Evolutionary conservation across 2,888 invertebrate species (phyloP), one percentile per base, ranked within the genome.

Genomic region (Pseudococcus viburni): DNA sequence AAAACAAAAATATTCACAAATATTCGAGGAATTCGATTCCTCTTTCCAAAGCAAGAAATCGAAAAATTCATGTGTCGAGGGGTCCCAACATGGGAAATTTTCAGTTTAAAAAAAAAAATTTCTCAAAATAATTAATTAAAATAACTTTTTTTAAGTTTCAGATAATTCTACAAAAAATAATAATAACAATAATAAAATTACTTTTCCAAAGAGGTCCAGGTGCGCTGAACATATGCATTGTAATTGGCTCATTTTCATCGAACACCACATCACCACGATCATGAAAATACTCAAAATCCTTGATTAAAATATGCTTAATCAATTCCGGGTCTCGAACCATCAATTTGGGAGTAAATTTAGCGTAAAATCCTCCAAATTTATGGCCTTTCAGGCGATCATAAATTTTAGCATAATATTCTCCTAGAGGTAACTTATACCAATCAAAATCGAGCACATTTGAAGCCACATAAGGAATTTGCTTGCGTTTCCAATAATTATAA

Each of bases 181-280:
- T 15, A 55, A 55, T 15, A 17, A 6, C 2, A 51, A 51, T 17
- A 55, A 55, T 55, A 59, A 59, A 59, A 51, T 46, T 73, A 86
- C 86, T 51, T 86, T 26, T 86, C 86, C 86, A 86, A 22, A 86
- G 48, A 48, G 64, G n/a, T 17, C 73, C 86, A 17, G 86, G 86
- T 22, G 73, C 73, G 46, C 86, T 86, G 19, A 86, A 86, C 12
- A 86, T 39, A 86, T 86, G 86, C 42, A 22, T 86, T 6, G 86
- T 86, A 6, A 86, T 68, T 0, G 86, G 73, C 4, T 86, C 86
- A n/a, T 73, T 42, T 46, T 86, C 22, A 73, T 86, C 86, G 77
- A 64, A 77, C 15, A 9, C 17, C 48, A 17, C 17, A 17, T 46
- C 73, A 22, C 86, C 86, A 15, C 86, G 86, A 48, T 86, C 77